Percentiles rank a stretch among this genome's conserved stretches.
Evolutionary conservation across 1,140 invertebrate species (phyloP).

Genomic region (Orchesella cincta): DNA sequence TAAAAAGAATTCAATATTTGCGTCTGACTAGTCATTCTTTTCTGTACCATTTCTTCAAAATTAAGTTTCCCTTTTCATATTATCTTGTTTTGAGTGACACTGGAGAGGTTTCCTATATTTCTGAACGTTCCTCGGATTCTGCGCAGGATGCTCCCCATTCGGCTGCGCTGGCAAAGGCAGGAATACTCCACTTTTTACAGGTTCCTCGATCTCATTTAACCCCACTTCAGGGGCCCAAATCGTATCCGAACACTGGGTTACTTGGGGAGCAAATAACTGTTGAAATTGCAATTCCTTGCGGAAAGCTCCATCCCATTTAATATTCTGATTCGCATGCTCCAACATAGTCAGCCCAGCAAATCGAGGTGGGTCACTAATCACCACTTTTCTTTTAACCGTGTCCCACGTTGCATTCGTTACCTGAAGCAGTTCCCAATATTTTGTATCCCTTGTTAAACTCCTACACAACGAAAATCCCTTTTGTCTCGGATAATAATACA

Average conservation of each 20-base stretch:
- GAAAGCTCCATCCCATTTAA: not conserved
- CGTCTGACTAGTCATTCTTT: too few species aligned
- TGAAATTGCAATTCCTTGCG: not conserved
- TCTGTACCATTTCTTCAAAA: too few species aligned
- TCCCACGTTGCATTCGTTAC: slow-evolving; percentile 1
- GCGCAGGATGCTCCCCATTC: too few species aligned
- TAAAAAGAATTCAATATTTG: too few species aligned
- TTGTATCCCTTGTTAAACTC: not conserved
- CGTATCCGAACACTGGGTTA: not conserved
- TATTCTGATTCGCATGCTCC: not conserved
- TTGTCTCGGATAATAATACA: not conserved
- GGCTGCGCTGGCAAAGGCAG: too few species aligned
- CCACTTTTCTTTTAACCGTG: not conserved
- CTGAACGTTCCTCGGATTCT: too few species aligned
- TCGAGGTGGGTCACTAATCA: not conserved
- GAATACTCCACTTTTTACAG: too few species aligned
- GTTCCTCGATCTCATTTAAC: not conserved
- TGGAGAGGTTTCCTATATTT: too few species aligned
- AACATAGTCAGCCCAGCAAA: not conserved
- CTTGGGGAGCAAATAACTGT: not conserved
- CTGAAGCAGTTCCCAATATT: not conserved
- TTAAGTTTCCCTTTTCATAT: too few species aligned
- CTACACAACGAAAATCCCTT: not conserved
- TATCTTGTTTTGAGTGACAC: too few species aligned
- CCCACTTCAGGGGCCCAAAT: not conserved